A percentile compares a stretch with the other conserved stretches of the same genome.
phyloP scores from a whole-genome alignment of 1,140 invertebrate species.

The Thaumatotibia leucotreta region DNA sequence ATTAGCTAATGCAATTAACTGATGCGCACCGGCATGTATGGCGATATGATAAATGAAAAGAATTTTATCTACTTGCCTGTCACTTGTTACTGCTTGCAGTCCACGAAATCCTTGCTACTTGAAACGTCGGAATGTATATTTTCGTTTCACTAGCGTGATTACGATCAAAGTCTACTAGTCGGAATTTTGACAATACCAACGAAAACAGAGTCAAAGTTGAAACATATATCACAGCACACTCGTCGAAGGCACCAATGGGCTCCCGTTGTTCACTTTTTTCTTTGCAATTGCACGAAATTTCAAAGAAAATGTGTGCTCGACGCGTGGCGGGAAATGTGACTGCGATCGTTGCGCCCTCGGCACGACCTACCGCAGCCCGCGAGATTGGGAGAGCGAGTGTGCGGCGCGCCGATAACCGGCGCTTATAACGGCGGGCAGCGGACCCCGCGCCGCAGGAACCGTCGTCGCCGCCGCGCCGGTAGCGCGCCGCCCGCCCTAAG shows the following conservation, averaged over 20 bases:
- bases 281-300: slow-evolving; percentile 72
- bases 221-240: slow-evolving; percentile 58
- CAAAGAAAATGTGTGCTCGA: slow-evolving; percentile 65
- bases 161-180: slow-evolving; percentile 37
- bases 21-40: not conserved
- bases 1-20: not conserved
- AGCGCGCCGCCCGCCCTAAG: slow-evolving; percentile 43
- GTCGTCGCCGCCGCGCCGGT: slow-evolving; percentile 27
- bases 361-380: slow-evolving; percentile 68
- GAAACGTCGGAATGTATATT: slow-evolving; percentile 40
- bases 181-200: slow-evolving; percentile 28
- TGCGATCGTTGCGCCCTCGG: slow-evolving; percentile 66
- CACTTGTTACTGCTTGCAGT: slow-evolving; percentile 32
- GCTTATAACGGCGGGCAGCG: slow-evolving; percentile 39
- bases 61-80: slow-evolving; percentile 47
- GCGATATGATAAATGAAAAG: slow-evolving; percentile 6
- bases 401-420: slow-evolving; percentile 34
- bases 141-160: slow-evolving; percentile 59
- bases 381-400: slow-evolving; percentile 53
- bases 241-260: slow-evolving; percentile 50
- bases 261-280: slow-evolving; percentile 63
- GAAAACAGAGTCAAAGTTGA: slow-evolving; percentile 34
- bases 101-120: slow-evolving; percentile 65
- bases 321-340: slow-evolving; percentile 38
- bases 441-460: slow-evolving; percentile 17